Base-by-base conservation (phyloP, 1,140 invertebrate genomes). In the Lordiphosa stackelbergi region DNA sequence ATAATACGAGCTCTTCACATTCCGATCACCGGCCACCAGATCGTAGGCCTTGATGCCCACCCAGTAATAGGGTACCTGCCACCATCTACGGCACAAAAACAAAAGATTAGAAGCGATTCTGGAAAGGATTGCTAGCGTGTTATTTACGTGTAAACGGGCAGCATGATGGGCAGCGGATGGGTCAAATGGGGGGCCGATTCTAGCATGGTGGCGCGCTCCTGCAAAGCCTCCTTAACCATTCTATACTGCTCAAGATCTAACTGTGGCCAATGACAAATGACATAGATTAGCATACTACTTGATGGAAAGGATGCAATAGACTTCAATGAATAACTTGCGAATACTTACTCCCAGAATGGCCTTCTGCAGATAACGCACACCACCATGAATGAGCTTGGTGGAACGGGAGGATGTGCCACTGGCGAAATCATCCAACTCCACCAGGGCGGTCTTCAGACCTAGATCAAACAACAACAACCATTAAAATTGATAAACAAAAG, bases 341-440 rank as follows among this genome's bases (percentile, higher is more conserved):
- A 42, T 28, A 85, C 79, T 85, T 81, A 88, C 87, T 52, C 85
- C 84, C 90, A 99, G 92, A 56, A 99, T 98, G 4, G 98, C 98
- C 87, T 99, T 99, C 88, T 99, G 98, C 34, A 99, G 89, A 88
- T 99, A 99, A 43, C 97, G 91, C 0, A 99, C 98, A 47, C 98
- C 98, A n/a, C 98, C 98, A 89, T 99, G 98, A 73, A 99, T 98
- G 2, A 99, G 90, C 89, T 99, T 99, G 0, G 98, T 99, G 77
- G 95, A 97, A 41, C 96, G 90, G 57, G 96, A 98, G 24, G 96
- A 98, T 0, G 98, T 99, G 11, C 98, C 98, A 55, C 96, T 97
- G 5, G 96, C 94, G 90, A 99, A 99, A 88, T 99, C 98, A 88
- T 99, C 98, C 47, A 94, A 92, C 89, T 99, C 98, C 1, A 99